Base-by-base conservation (phyloP, 2,797 vertebrate genomes). In the Leucoraja ocellata region DNA sequence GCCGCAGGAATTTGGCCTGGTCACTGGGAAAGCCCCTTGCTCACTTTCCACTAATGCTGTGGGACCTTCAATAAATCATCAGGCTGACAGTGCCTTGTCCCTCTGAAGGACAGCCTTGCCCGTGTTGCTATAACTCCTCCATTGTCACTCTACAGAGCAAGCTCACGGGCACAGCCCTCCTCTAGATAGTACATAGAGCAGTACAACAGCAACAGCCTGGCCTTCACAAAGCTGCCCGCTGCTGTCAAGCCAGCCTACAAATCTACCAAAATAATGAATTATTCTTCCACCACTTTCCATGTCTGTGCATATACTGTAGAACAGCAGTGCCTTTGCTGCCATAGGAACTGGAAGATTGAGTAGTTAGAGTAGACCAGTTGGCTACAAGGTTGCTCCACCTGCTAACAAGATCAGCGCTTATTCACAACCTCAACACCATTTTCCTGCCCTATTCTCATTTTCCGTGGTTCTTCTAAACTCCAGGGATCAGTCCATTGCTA, bases 1-100 rank as follows among this genome's bases (percentile, higher is more conserved):
- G 84, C 84, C 32, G 63, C 28, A 88, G 63, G 61, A 65, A 88
- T 88, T 88, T 88, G 84, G 84, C 61, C 61, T 21, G 61, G 63
- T 36, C 84, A 65, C n/a, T 88, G 84, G 81, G 81, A 84, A n/a
- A 61, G 28, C 81, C 81, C 77, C 54, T 10, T 84, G 54, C 28
- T 65, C n/a, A 2, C 61, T 88, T 88, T 68, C n/a, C 0, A 23
- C n/a, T 68, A 88, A 68, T 36, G 61, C 18, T 65, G n/a, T 65
- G 61, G 58, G 84, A 68, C 63, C 61, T 68, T 68, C 65, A 68
- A 21, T 65, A 18, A 88, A 68, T 68, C 14, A 88, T 36, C 32
- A 63, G 84, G 63, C 5, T 14, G n/a, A 68, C 84, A 68, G n/a
- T 18, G 7, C 16, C 63, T 9, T 68, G 61, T 68, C 84, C 6